Conservation (phyloP, 2,113 vertebrate genomes). For the Varanus salvator region DNA sequence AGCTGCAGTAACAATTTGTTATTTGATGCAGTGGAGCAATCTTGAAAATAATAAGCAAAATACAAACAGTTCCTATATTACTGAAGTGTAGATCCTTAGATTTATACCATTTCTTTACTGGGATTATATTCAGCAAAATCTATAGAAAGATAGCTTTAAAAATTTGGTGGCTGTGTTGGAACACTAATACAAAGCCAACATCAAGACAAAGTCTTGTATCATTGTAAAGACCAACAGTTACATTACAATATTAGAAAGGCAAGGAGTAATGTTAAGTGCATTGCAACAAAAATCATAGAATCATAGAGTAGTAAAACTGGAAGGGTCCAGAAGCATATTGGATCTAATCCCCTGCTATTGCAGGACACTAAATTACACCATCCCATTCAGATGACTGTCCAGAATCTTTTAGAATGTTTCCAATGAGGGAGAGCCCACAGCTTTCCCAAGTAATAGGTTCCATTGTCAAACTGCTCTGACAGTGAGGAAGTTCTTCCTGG, state of each 20-base stretch:
- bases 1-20: not conserved
- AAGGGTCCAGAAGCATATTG: no score
- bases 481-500: no score
- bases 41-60: not conserved
- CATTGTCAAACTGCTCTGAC: no score
- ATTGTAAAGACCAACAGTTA: no score
- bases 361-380: no score
- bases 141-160: not conserved
- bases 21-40: not conserved
- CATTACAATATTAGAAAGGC: no score
- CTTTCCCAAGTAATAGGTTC: no score
- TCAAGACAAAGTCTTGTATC: not conserved
- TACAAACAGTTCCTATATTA: not conserved
- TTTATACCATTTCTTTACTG: not conserved
- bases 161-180: not conserved
- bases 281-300: not conserved
- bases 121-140: not conserved
- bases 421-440: no score
- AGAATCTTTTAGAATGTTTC: no score
- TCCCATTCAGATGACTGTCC: no score
- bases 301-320: no score
- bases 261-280: not conserved
- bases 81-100: not conserved
- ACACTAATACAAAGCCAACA: not conserved
- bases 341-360: no score